Evolutionary conservation across 2,888 invertebrate species (phyloP).

Genomic region (Dyspetes luteomarginatus): DNA sequence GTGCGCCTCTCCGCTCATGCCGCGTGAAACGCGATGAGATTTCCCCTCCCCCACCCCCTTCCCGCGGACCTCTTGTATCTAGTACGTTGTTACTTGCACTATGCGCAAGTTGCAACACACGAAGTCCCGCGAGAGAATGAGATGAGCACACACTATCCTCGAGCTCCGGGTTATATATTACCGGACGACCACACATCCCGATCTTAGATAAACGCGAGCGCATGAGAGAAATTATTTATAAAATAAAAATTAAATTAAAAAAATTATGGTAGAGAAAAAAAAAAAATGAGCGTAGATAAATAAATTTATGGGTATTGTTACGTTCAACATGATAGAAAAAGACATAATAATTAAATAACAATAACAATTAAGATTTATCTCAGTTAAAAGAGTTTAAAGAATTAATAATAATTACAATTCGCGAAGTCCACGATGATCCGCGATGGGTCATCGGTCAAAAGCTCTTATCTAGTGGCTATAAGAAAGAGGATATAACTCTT

Average conservation of each 20-base stretch:
- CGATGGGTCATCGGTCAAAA: no score
- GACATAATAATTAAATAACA: no score
- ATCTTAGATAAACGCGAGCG: slow-evolving; percentile 75
- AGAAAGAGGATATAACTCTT: no score
- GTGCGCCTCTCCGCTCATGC: slow-evolving; percentile 30
- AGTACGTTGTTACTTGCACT: slow-evolving; percentile 61
- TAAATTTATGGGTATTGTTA: background rate
- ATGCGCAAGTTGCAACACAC: slow-evolving; percentile 51
- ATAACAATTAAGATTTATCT: no score
- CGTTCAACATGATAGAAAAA: no score
- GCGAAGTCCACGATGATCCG: no score
- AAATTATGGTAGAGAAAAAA: background rate
- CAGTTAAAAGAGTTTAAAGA: no score
- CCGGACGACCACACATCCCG: slow-evolving; percentile 75
- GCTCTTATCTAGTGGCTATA: no score
- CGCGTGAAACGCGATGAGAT: slow-evolving; percentile 27
- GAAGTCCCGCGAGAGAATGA: slow-evolving; percentile 22
- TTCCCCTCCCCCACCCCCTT: no score
- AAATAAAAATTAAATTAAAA: slow-evolving; percentile 35
- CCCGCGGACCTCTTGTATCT: slow-evolving; percentile 51
- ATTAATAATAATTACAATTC: no score
- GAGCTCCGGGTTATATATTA: slow-evolving; percentile 60
- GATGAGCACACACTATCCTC: slow-evolving; percentile 50
- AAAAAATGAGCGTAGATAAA: background rate
- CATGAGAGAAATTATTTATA: slow-evolving; percentile 30